phyloP scores from a whole-genome alignment of 2,113 vertebrate genomes.

The Aptenodytes forsteri region DNA sequence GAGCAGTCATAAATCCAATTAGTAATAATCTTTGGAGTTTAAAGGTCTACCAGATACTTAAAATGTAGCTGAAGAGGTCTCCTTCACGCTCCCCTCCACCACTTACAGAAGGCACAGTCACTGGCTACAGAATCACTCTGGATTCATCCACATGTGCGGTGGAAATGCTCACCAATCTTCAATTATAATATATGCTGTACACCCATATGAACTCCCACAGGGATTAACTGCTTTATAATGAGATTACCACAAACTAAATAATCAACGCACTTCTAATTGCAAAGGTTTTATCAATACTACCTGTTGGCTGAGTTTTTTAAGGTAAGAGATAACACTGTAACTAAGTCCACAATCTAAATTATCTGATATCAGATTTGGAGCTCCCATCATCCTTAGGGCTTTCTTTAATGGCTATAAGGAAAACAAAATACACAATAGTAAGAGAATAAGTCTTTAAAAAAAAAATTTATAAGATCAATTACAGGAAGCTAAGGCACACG shows the following conservation, averaged over 20 bases:
- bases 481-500: constrained; percentile 77
- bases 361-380: constrained; percentile 87
- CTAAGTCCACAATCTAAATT: constrained; percentile 89
- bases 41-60: neutral
- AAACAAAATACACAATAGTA: constrained; percentile 84
- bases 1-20: constrained; percentile 9
- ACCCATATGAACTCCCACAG: constrained; percentile 43
- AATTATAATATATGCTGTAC: neutral
- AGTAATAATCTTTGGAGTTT: neutral
- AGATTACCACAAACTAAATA: constrained; percentile 75
- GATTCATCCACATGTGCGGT: neutral
- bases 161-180: neutral
- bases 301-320: constrained; percentile 90
- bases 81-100: neutral
- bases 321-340: constrained; percentile 89
- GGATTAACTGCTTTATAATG: constrained; percentile 55
- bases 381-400: constrained; percentile 89
- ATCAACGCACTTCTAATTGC: constrained; percentile 82
- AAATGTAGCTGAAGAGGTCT: neutral
- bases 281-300: constrained; percentile 85
- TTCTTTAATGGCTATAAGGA: constrained; percentile 88
- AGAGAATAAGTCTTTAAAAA: constrained; percentile 79
- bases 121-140: neutral
- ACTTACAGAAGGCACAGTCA: constrained; percentile 50
- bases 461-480: constrained; percentile 77